Evolutionary conservation across 1,140 invertebrate species (phyloP), one percentile per base, ranked within the genome.

Genomic region (Caenorhabditis elegans): DNA sequence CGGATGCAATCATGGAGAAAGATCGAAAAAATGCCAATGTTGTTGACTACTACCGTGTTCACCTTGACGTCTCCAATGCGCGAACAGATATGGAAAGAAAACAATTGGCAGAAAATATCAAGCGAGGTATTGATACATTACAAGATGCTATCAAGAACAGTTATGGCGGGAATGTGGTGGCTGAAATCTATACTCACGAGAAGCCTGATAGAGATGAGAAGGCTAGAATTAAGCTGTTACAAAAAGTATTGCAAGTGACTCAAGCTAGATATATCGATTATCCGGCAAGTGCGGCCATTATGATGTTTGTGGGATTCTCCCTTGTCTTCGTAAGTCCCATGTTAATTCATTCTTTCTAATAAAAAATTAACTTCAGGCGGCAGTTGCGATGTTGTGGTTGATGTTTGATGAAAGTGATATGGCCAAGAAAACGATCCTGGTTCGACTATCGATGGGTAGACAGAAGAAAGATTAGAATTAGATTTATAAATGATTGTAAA

Each of bases 281-380:
- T 26, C 34, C 31, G 3, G 60, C 60, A 5, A 39, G 1, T 39
- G 22, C 28, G 11, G 31, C 34, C 4, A 70, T 70, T 17, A 11
- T 26, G 0, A 6, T n/a, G 1, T 19, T 70, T 11, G 34, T 39
- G 10, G 22, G 34, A 11, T 43, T 70, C 8, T 39, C 3, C 19
- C 22, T 70, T 70, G n/a, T 70, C 43, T 70, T 70, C n/a, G 60
- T 70, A 22, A 70, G 60, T 39, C n/a, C n/a, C n/a, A n/a, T n/a
- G n/a, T n/a, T n/a, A n/a, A n/a, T n/a, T n/a, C n/a, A n/a, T n/a
- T n/a, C n/a, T n/a, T n/a, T n/a, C n/a, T n/a, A n/a, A n/a, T n/a
- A n/a, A n/a, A n/a, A n/a, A n/a, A n/a, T n/a, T 43, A 39, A 34
- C 43, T 70, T 39, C 60, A 70, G 60, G 34, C 34, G 11, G n/a